Evolutionary conservation across 2,888 invertebrate species (phyloP), one percentile per base, ranked within the genome.

Genomic region (Cosmia pyralina): DNA sequence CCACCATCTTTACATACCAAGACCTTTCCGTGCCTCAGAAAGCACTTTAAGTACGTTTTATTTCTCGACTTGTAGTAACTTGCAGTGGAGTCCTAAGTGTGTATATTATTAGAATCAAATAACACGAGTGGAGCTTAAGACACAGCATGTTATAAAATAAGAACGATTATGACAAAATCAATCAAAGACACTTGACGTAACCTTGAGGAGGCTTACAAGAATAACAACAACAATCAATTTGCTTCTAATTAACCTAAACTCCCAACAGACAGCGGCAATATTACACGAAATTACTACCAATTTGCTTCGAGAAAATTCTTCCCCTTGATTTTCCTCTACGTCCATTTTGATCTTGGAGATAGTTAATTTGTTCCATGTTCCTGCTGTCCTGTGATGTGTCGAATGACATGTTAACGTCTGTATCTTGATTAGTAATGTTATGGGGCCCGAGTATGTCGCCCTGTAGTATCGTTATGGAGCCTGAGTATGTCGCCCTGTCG

Each of bases 351-450:
- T 60, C 75, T 66, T 63, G 58, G 15, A 59, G 53, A 81, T 66
- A 75, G 81, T 79, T 81, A 69, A 72, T 81, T 83, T 48, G 57
- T 53, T 55, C 55, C 60, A 55, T 73, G 68, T 60, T 50, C 64
- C n/a, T 13, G 41, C n/a, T 52, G 55, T 53, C 38, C 15, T 67
- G 57, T 13, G 58, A 55, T 50, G 57, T 75, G 65, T 75, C 69
- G 46, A 77, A 60, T 66, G 44, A 55, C 28, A 48, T 69, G 76
- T 72, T 73, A 79, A 74, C 70, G 52, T 60, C 50, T 57, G 58
- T 48, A 41, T 48, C 74, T 76, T 78, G 76, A 82, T 85, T 85
- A 76, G 72, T 22, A 63, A 70, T 22, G 44, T 67, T 76, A 79
- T 76, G 60, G 60, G 53, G 64, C 34, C 22, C 55, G 71, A 75